These are phyloP conservation scores for Rhynchotus rufescens DNA, from an alignment of 2,797 vertebrate species.

Conservation along the genomic window DNA sequence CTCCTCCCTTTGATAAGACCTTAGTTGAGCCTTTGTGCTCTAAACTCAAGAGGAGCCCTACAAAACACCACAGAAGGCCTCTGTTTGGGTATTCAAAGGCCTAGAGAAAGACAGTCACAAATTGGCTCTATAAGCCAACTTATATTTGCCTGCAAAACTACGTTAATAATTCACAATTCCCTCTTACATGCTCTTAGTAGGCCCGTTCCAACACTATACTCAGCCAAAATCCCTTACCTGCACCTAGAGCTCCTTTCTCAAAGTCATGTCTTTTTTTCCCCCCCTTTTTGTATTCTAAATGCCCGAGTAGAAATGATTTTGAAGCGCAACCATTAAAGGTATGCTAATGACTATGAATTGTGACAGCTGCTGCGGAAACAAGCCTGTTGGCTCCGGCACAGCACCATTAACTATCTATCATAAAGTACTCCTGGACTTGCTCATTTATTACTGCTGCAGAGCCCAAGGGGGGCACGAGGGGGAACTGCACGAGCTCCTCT, in stretches of 20 bases:
- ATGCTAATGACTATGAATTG: conserved; percentile 80
- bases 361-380: conserved; percentile 77
- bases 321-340: conserved; percentile 77
- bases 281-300: conserved; percentile 49
- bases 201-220: background rate
- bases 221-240: conserved; percentile 50
- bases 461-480: conserved; percentile 59
- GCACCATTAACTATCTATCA: conserved; percentile 80
- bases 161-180: background rate
- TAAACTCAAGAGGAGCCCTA: background rate
- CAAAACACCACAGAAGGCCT: background rate
- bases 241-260: conserved; percentile 49
- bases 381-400: conserved; percentile 75
- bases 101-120: background rate
- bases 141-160: background rate
- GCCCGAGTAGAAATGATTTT: conserved; percentile 72
- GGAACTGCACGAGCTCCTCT: conserved; percentile 73
- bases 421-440: conserved; percentile 70
- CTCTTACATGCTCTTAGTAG: background rate
- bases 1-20: background rate
- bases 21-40: background rate
- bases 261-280: conserved; percentile 31
- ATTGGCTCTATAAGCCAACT: background rate
- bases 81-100: background rate
- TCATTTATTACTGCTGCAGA: conserved; percentile 77